Evolutionary conservation across 2,888 invertebrate species (phyloP).

Genomic region (Scotopteryx bipunctaria): DNA sequence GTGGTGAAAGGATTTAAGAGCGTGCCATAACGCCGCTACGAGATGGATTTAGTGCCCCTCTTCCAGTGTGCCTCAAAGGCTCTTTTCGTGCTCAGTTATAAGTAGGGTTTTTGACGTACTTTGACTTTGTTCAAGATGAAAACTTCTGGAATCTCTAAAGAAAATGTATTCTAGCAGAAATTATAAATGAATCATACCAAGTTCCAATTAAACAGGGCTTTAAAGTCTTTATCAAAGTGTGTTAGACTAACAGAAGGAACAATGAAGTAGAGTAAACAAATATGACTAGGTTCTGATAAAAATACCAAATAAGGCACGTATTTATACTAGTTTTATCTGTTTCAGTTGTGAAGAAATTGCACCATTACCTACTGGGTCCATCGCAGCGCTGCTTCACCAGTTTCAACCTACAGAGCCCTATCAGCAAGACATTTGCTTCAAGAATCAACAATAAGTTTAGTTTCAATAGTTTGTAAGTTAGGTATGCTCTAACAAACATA

Average conservation of each 20-base stretch:
- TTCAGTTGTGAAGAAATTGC: conserved; percentile 32
- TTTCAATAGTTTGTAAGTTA: too few species aligned
- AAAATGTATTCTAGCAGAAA: too few species aligned
- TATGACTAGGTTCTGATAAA: not conserved
- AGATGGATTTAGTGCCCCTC: too few species aligned
- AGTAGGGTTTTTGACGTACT: too few species aligned
- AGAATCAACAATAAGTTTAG: not conserved
- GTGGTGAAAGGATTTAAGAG: too few species aligned
- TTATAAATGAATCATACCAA: not conserved
- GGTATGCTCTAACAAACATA: too few species aligned
- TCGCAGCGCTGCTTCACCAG: conserved; percentile 7
- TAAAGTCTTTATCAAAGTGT: conserved; percentile 17
- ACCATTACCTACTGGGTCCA: conserved; percentile 1
- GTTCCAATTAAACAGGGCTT: not conserved
- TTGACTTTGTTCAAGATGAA: too few species aligned
- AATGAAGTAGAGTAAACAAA: not conserved
- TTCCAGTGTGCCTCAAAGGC: too few species aligned
- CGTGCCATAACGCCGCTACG: too few species aligned
- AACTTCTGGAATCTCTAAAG: too few species aligned
- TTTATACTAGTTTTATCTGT: conserved; percentile 9
- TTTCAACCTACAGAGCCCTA: not conserved
- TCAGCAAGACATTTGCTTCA: not conserved
- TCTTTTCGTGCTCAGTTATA: too few species aligned
- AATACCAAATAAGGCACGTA: not conserved
- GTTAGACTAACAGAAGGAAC: conserved; percentile 19